These are phyloP conservation scores for Alauda arvensis DNA, from an alignment of 2,797 vertebrate species.

Conservation along the genomic window DNA sequence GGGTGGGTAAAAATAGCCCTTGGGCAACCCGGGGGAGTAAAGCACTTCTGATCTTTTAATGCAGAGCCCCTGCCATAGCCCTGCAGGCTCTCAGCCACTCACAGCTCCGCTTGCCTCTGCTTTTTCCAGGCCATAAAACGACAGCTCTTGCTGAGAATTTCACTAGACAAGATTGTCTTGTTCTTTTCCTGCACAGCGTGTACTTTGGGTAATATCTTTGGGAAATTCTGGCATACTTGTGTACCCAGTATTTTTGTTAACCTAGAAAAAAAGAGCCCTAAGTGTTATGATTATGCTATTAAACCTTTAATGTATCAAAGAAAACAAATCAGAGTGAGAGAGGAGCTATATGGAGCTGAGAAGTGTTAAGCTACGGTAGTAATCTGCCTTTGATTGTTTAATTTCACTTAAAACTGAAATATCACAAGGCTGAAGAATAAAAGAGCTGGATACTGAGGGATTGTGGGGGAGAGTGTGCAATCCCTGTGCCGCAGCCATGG, in stretches of 20 bases:
- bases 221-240: background rate
- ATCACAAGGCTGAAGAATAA: background rate
- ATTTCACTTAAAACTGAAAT: background rate
- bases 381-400: background rate
- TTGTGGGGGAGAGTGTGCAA: background rate
- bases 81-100: conserved; percentile 24
- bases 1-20: conserved; percentile 56
- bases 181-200: conserved; percentile 20
- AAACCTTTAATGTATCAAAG: conserved; percentile 3
- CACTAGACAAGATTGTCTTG: conserved; percentile 29
- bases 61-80: conserved; percentile 19
- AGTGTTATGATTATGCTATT: conserved; percentile 31
- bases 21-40: background rate
- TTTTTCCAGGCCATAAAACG: conserved; percentile 37
- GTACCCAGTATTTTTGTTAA: conserved; percentile 21
- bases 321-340: background rate
- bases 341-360: background rate
- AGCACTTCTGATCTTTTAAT: conserved; percentile 43
- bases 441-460: background rate
- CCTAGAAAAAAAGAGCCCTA: background rate
- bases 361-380: background rate
- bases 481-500: rapidly evolving
- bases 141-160: conserved; percentile 38
- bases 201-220: conserved; percentile 24
- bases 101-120: background rate